Base-by-base conservation (phyloP, 2,797 vertebrate species). In the Argya squamiceps region DNA sequence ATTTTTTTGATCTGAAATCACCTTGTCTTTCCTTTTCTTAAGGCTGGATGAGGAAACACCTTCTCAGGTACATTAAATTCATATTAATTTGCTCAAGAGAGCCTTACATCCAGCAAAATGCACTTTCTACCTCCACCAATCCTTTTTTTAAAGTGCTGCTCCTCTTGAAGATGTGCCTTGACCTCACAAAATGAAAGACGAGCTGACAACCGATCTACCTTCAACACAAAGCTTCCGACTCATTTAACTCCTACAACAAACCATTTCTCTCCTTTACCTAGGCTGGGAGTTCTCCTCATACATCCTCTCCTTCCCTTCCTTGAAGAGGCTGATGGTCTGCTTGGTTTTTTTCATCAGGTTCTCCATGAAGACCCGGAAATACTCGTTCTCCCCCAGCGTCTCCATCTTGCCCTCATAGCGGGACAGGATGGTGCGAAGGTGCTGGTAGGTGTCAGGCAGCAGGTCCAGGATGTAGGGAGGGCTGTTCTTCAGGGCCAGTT, bases 351-450 rank as follows among this genome's bases (percentile, higher is more conserved):
- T 99, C 95, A 99, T 99, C 88, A 99, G 95, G 97, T 99, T 99
- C 95, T 99, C 99, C 99, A 99, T 99, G 97, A 99, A 99, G 74
- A 99, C 99, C 1, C 99, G 98, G 97, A 99, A 99, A 92, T 99
- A 99, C 95, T 99, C 99, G 4, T 99, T 99, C 81, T 99, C 99
- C 11, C 99, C 99, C 65, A 99, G 97, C 15, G 98, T 99, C 94
- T 99, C 99, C 99, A 99, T 99, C 98, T 99, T 99, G 88, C 99
- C 99, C 96, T 99, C 99, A 1, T 99, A 99, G 97, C 99, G 99
- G 8, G 99, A 98, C 90, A 99, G 98, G 96, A 99, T 98, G 95
- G 99, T 99, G 49, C 99, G 99, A 39, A 99, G 99, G 95, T 99
- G 99, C 98, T 99, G 99, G 98, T 99, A 99, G 85, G 99, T 99